Evolutionary conservation across 2,113 vertebrate genomes (phyloP).

Genomic region (Conger conger): DNA sequence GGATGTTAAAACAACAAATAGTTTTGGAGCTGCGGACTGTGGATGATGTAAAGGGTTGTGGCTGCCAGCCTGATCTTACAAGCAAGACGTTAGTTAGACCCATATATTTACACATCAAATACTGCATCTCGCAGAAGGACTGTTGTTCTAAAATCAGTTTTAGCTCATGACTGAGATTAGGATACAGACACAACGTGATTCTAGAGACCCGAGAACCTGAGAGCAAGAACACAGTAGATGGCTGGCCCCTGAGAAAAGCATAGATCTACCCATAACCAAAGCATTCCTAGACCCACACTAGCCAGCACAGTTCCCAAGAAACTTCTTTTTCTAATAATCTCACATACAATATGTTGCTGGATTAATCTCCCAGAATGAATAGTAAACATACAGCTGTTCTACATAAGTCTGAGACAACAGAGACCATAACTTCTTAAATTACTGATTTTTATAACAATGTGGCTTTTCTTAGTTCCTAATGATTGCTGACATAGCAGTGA

Average conservation of each 20-base stretch:
- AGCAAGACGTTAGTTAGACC: neutral
- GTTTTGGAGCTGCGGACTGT: too few relatives aligned
- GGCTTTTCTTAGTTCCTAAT: too few relatives aligned
- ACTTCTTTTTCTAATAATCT: neutral
- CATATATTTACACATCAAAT: too few relatives aligned
- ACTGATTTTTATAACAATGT: neutral
- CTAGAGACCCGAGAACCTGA: too few relatives aligned
- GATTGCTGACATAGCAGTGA: too few relatives aligned
- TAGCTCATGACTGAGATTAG: too few relatives aligned
- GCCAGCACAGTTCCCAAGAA: neutral
- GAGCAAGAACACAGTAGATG: neutral
- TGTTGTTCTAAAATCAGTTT: too few relatives aligned
- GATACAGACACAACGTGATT: too few relatives aligned
- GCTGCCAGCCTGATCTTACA: neutral
- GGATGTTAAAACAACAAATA: neutral
- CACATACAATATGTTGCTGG: neutral
- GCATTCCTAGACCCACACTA: neutral
- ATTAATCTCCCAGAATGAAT: neutral
- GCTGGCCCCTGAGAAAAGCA: neutral
- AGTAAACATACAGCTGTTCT: neutral
- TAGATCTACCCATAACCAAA: neutral
- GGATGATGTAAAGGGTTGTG: neutral
- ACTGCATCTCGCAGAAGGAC: too few relatives aligned
- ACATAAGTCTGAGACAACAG: neutral
- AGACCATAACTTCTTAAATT: neutral